Evolutionary conservation across 1,140 invertebrate genomes (phyloP).

Genomic region (Lucilia sericata): DNA sequence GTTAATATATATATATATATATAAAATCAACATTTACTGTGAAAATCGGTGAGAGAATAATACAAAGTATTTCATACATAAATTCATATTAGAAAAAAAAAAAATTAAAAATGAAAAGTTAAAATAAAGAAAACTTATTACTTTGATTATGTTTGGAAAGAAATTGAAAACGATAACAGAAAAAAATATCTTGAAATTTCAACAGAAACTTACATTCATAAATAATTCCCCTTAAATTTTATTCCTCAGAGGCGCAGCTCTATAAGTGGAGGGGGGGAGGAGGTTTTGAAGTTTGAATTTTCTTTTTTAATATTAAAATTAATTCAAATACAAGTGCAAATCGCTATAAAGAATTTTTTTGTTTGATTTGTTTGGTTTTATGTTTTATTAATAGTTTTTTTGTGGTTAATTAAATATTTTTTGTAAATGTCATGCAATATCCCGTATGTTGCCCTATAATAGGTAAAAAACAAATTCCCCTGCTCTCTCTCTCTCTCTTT

Average conservation of each 20-base stretch:
- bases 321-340: constrained; percentile 9
- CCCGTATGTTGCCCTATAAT: background rate
- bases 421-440: background rate
- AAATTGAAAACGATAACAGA: background rate
- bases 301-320: background rate
- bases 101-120: background rate
- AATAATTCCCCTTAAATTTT: constrained; percentile 14
- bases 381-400: background rate
- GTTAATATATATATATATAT: constrained; percentile 17
- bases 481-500: background rate
- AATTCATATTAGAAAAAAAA: constrained; percentile 17
- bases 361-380: background rate
- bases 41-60: constrained; percentile 38
- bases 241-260: constrained; percentile 36
- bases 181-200: background rate
- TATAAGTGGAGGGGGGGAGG: background rate
- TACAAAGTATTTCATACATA: constrained; percentile 28
- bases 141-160: constrained; percentile 16
- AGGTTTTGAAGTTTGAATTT: constrained; percentile 25
- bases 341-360: constrained; percentile 2
- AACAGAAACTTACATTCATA: constrained; percentile 36
- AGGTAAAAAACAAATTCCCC: background rate
- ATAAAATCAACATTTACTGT: constrained; percentile 43
- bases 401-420: constrained; percentile 10
- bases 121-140: constrained; percentile 36